phyloP scores from a whole-genome alignment of 2,113 vertebrate species.

The Synodontis membranacea region DNA sequence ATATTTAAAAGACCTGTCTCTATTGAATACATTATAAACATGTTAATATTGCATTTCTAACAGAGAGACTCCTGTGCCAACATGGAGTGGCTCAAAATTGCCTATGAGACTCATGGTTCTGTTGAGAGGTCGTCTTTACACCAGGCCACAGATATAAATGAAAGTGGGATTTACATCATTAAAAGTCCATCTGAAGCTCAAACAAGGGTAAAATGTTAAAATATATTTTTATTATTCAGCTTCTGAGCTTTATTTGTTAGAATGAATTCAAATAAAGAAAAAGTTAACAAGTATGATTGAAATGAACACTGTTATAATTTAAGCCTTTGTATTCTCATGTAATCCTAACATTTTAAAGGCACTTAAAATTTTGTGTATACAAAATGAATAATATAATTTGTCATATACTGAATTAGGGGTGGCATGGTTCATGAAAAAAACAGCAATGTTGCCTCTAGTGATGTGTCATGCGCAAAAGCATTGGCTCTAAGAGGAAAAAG shows the following conservation, averaged over 20 bases:
- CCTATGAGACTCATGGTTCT: constrained; percentile 81
- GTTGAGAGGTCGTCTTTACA: constrained; percentile 79
- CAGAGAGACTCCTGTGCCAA: constrained; percentile 76
- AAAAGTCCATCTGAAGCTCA: constrained; percentile 53
- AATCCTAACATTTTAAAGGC: neutral
- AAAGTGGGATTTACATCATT: constrained; percentile 73
- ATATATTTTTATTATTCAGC: neutral
- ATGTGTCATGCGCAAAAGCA: no score
- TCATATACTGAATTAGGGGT: neutral
- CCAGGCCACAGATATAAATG: constrained; percentile 78
- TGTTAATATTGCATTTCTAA: constrained; percentile 12
- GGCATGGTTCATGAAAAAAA: no score
- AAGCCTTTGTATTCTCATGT: neutral
- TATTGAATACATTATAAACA: neutral
- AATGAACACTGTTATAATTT: neutral
- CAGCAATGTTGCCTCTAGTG: no score
- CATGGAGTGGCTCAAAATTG: constrained; percentile 77
- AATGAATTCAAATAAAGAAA: neutral
- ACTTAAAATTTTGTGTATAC: neutral
- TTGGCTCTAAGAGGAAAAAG: no score
- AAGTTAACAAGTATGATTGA: neutral
- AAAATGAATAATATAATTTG: neutral
- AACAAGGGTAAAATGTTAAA: constrained; percentile 22
- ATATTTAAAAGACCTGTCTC: neutral
- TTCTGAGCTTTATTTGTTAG: neutral